Percentiles rank a stretch among this genome's conserved stretches.
These are phyloP conservation scores for Leptobrachium ailaonicum DNA, from an alignment of 2,113 vertebrate genomes.

Conservation along the genomic window DNA sequence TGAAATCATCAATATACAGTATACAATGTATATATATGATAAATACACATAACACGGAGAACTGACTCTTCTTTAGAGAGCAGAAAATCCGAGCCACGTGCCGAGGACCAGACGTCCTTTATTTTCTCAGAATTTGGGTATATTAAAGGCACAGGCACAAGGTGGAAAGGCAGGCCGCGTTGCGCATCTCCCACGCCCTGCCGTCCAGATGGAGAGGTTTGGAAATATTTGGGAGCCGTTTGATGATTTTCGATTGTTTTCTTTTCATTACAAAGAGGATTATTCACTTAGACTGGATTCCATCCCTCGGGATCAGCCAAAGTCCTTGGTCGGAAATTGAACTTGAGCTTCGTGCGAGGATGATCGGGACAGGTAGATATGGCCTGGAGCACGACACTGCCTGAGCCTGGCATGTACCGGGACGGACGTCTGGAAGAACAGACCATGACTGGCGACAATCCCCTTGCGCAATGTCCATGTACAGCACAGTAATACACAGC, in stretches of 20 bases:
- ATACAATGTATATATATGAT: no score
- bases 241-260: constrained; percentile 6
- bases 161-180: not conserved
- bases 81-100: no score
- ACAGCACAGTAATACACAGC: no score
- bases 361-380: not conserved
- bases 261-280: constrained; percentile 23
- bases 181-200: not conserved
- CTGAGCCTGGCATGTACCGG: no score
- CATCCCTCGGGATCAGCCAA: constrained; percentile 20
- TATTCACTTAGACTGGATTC: constrained; percentile 1
- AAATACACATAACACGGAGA: no score
- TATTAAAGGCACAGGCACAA: not conserved
- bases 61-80: no score
- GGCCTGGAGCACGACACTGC: not conserved
- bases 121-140: no score
- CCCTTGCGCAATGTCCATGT: no score
- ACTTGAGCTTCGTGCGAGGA: not conserved
- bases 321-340: not conserved
- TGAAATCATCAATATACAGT: no score
- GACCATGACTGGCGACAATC: no score
- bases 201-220: not conserved
- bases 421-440: no score
- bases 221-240: not conserved
- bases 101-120: no score